Evolutionary conservation across 2,113 vertebrate genomes (phyloP), one percentile per base, ranked within the genome.

Genomic region (Canis aureus): DNA sequence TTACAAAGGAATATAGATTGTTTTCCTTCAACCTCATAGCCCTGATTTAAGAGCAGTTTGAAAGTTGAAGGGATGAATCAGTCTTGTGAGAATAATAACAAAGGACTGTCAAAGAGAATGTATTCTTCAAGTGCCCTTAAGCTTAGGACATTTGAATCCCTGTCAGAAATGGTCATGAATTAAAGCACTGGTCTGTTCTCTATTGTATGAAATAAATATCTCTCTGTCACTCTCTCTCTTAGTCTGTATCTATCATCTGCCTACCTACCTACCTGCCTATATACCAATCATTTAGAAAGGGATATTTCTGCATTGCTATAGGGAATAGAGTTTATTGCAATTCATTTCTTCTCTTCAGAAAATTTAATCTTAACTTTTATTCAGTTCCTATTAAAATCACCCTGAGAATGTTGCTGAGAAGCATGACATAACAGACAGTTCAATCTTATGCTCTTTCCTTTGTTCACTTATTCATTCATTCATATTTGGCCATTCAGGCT

Each of bases 51-150:
- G 57, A 79, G 49, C 55, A 84, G 22, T 27, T 76, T 94, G 59
- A 69, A 95, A 81, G 29, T 81, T 60, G 25, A 81, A 59, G 59
- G 43, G 25, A 78, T 85, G 29, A 64, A 49, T 95, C 51, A 88
- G 88, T 95, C 59, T 85, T 78, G 20, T 59, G 60, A 91, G 35
- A 74, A 43, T 83, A 89, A 38, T 35, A 82, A 60, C 66, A 84
- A 1, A 25, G n/a, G 32, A 64, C 27, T 64, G 17, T 13, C 53
- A 66, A 66, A 78, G 29, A 85, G 43, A 82, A 82, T 35, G 84
- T 59, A 81, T 81, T 80, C 13, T 76, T 91, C 57, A 91, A 51
- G 25, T 94, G 59, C n/a, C 17, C 62, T 95, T 73, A 91, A 69
- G 15, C 57, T 93, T 89, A 66, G 19, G 17, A 55, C 35, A 17